Conservation (phyloP, 2,888 invertebrate species). For the Epistrophe eligans region DNA sequence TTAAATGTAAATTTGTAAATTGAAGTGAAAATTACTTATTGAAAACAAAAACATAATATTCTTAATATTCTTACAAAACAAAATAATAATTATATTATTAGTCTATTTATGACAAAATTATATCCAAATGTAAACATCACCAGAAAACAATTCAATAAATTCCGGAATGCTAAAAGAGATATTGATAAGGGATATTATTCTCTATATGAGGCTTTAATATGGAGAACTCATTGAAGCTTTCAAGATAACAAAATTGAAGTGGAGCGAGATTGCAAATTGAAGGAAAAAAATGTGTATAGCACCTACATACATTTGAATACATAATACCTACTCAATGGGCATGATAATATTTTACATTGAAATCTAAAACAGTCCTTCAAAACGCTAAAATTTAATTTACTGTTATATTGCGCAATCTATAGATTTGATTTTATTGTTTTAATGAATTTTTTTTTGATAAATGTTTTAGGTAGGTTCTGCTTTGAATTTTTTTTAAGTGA, state of each 20-base stretch:
- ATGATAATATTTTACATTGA: not conserved
- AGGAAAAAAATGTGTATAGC: not conserved
- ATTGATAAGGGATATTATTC: not conserved
- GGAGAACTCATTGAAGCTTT: not conserved
- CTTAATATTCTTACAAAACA: too few species aligned
- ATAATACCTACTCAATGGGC: slow-evolving; percentile 3
- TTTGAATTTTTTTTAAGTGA: too few species aligned
- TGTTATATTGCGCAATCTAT: not conserved
- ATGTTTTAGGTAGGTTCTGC: not conserved
- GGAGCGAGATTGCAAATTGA: not conserved
- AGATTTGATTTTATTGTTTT: not conserved
- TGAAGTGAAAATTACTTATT: not conserved
- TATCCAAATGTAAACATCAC: not conserved
- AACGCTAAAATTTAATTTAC: not conserved
- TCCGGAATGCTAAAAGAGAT: not conserved
- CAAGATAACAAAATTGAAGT: slow-evolving; percentile 12
- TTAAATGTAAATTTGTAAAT: not conserved
- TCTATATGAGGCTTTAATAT: not conserved
- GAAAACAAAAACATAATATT: too few species aligned
- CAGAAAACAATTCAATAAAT: not conserved
- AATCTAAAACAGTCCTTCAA: not conserved
- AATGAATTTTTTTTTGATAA: not conserved
- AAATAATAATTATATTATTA: not conserved
- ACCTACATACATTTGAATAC: too few species aligned
- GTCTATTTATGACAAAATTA: not conserved